Conservation (phyloP, 2,797 vertebrate genomes). For the Thamnophis elegans region DNA sequence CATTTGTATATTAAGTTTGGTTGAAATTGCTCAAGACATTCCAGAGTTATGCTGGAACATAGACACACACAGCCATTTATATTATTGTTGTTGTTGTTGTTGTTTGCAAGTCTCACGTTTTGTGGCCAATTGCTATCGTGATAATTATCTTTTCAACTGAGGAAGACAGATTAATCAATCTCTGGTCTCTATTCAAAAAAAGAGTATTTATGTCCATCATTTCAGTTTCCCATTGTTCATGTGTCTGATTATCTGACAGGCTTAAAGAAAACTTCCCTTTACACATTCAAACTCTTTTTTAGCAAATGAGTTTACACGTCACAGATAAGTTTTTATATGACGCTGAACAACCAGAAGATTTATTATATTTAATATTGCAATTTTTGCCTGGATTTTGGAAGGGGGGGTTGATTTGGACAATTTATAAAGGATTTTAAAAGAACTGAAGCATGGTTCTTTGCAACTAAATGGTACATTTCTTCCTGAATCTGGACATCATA, state of each 20-base stretch:
- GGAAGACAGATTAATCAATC: constrained; percentile 30
- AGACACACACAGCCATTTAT: no score
- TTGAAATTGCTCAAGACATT: no score
- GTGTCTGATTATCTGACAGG: background rate
- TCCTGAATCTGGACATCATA: background rate
- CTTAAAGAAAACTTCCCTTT: background rate
- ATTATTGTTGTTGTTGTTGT: no score
- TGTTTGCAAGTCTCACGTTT: background rate
- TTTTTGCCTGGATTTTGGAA: background rate
- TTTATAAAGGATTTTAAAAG: background rate
- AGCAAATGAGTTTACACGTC: background rate
- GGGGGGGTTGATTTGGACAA: background rate
- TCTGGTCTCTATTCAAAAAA: constrained; percentile 31
- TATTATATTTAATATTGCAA: background rate
- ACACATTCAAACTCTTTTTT: background rate
- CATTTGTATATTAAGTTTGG: no score
- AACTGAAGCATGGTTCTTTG: background rate
- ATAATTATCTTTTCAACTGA: constrained; percentile 41
- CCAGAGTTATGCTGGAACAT: no score
- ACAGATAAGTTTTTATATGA: background rate
- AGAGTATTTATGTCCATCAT: constrained; percentile 23
- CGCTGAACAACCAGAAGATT: background rate
- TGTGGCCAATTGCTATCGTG: constrained; percentile 23
- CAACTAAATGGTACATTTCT: background rate
- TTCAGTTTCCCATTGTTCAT: background rate